Percentiles rank a stretch among this genome's conserved stretches.
phyloP scores from a whole-genome alignment of 2,113 vertebrate species.

The Grammomys surdaster region DNA sequence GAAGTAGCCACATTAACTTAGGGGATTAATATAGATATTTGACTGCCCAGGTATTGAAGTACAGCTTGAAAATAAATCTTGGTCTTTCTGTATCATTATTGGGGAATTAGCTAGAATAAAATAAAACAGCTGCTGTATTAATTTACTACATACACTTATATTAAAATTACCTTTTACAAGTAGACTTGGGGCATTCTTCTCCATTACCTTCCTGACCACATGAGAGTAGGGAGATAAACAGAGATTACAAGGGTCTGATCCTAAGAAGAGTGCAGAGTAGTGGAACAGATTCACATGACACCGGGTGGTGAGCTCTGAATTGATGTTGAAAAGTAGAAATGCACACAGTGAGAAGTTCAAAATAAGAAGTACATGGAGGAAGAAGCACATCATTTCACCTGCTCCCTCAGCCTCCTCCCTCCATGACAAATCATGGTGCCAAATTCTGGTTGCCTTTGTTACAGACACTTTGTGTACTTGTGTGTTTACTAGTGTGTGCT shows the following conservation, averaged over 20 bases:
- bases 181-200: neutral
- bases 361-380: neutral
- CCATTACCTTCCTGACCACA: neutral
- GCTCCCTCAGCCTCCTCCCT: neutral
- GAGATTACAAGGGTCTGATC: neutral
- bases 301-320: neutral
- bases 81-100: no score
- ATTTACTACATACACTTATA: no score
- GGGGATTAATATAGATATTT: no score
- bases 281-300: neutral
- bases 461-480: neutral
- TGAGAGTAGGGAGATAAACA: neutral
- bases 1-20: no score
- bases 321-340: neutral
- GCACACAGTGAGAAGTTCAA: neutral
- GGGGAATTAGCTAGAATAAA: no score
- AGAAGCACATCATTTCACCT: neutral
- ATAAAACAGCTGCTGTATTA: no score
- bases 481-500: neutral
- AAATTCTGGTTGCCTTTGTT: neutral
- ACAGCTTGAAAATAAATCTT: no score
- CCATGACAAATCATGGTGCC: neutral
- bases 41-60: no score
- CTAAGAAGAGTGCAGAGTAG: neutral
- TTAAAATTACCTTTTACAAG: no score